Percentiles rank a stretch among this genome's conserved stretches.
Conservation (phyloP, 2,888 invertebrate genomes). For the Lasioglossum morio region DNA sequence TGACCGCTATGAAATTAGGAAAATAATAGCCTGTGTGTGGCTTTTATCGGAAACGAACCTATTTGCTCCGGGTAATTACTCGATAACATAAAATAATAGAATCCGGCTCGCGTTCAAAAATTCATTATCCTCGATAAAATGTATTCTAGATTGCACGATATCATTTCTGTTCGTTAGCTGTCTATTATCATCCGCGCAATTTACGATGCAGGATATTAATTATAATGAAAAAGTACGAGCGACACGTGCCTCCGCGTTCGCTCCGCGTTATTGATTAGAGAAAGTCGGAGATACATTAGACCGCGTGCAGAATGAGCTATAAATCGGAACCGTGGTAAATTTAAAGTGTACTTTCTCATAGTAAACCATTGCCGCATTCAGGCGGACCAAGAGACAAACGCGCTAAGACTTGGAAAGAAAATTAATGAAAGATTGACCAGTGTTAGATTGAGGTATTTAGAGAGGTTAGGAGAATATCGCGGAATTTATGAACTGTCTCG, state of each 20-base stretch:
- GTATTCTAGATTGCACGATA: background rate
- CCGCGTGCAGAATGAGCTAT: background rate
- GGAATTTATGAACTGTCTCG: background rate
- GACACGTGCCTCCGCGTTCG: background rate
- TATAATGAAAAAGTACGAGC: background rate
- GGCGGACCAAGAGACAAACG: background rate
- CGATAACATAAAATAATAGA: conserved; percentile 1
- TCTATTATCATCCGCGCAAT: background rate
- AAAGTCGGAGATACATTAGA: background rate
- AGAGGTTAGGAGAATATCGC: background rate
- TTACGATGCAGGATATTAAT: background rate
- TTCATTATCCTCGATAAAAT: background rate
- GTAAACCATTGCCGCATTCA: background rate
- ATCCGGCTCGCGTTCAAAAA: background rate
- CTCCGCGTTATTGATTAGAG: background rate
- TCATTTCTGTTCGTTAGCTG: background rate
- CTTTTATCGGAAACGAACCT: background rate
- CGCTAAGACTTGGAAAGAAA: background rate
- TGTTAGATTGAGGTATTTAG: background rate
- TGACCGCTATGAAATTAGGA: background rate
- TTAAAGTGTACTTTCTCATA: background rate
- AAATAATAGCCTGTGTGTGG: background rate
- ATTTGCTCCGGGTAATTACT: background rate
- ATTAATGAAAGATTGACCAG: no score
- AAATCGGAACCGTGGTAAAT: background rate